Conservation (phyloP, 2,888 invertebrate species). For the Cheilosia vernalis region DNA sequence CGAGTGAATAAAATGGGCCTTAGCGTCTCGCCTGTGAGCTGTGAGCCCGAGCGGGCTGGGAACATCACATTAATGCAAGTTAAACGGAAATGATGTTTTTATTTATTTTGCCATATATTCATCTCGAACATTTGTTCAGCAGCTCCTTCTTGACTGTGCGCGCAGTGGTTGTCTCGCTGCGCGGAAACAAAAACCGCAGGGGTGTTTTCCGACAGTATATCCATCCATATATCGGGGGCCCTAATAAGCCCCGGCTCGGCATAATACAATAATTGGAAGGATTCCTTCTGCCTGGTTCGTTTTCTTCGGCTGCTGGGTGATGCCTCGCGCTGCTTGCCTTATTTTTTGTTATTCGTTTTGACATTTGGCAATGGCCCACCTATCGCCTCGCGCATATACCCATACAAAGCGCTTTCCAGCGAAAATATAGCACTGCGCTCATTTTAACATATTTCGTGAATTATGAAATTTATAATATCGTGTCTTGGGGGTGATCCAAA, state of each 20-base stretch:
- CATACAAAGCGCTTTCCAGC: conserved; percentile 73
- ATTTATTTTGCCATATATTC: conserved; percentile 75
- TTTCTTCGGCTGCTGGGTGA: conserved; percentile 4
- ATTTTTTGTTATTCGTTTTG: conserved; percentile 72
- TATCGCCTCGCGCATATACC: conserved; percentile 72
- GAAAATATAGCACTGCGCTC: conserved; percentile 74
- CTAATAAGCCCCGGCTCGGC: conserved; percentile 65
- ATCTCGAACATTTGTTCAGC: conserved; percentile 74
- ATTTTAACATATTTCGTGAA: conserved; percentile 75
- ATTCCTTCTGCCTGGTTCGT: conserved; percentile 38
- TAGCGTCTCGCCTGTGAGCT: background rate
- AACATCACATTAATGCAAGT: conserved; percentile 75
- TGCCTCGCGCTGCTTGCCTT: background rate
- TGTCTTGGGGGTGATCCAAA: conserved; percentile 76
- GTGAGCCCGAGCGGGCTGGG: conserved; percentile 7
- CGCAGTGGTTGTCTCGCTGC: conserved; percentile 75
- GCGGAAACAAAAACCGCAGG: conserved; percentile 75
- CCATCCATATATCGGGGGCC: conserved; percentile 64
- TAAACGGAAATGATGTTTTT: conserved; percentile 75
- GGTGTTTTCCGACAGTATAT: conserved; percentile 74
- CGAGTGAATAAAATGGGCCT: too few species aligned
- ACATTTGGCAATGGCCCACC: conserved; percentile 75
- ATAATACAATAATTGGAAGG: conserved; percentile 73
- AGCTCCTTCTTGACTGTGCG: conserved; percentile 74
- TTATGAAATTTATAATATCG: conserved; percentile 75